Percentiles rank a stretch among this genome's conserved stretches.
Evolutionary conservation across 2,888 invertebrate species (phyloP).

Genomic region (Chaetoderma sp.): DNA sequence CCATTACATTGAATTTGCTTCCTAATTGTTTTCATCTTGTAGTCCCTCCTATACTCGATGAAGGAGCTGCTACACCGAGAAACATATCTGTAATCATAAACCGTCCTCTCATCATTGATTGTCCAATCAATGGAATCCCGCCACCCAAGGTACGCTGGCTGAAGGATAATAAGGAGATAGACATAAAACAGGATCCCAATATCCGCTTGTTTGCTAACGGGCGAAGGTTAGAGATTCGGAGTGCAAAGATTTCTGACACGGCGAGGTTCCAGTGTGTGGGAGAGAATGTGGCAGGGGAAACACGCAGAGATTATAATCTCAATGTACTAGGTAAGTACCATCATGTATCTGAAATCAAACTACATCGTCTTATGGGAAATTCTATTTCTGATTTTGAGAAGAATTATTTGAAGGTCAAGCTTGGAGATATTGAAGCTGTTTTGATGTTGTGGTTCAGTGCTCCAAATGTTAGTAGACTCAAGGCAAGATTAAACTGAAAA

Average conservation of each 20-base stretch:
- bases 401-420: too few species aligned
- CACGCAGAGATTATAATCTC: slow-evolving; percentile 56
- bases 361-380: not conserved
- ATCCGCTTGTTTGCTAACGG: slow-evolving; percentile 49
- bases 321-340: slow-evolving; percentile 56
- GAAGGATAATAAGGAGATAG: slow-evolving; percentile 63
- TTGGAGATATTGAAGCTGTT: too few species aligned
- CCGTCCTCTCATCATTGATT: slow-evolving; percentile 50
- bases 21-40: slow-evolving; percentile 26
- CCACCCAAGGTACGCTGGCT: slow-evolving; percentile 70
- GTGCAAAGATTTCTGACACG: slow-evolving; percentile 51
- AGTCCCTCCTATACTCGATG: slow-evolving; percentile 59
- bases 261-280: slow-evolving; percentile 67
- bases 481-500: too few species aligned
- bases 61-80: slow-evolving; percentile 38
- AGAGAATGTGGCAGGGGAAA: slow-evolving; percentile 62
- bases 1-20: too few species aligned
- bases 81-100: slow-evolving; percentile 49
- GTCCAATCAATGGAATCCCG: slow-evolving; percentile 63
- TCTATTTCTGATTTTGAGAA: too few species aligned
- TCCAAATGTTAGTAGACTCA: too few species aligned
- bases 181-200: slow-evolving; percentile 46
- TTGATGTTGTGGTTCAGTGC: too few species aligned
- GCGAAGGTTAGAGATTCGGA: slow-evolving; percentile 53
- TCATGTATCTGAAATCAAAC: not conserved